Conservation (phyloP, 2,888 invertebrate genomes). For the Amiota communis region DNA sequence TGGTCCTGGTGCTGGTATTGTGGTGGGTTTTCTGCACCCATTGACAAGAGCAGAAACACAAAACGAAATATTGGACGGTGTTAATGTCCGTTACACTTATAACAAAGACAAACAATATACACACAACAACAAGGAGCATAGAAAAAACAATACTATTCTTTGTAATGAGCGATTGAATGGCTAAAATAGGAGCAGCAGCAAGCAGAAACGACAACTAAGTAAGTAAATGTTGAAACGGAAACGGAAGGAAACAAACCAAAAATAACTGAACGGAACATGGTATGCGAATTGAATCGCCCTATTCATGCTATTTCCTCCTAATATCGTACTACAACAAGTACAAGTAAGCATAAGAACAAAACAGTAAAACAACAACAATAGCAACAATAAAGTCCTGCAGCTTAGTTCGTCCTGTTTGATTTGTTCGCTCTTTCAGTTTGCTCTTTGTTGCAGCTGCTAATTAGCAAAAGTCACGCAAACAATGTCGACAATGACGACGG, state of each 20-base stretch:
- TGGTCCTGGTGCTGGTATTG: too few relatives aligned
- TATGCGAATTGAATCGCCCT: conserved; percentile 19
- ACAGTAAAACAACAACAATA: not conserved
- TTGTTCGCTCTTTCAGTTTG: not conserved
- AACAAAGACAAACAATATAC: not conserved
- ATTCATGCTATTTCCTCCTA: conserved; percentile 18
- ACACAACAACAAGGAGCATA: not conserved
- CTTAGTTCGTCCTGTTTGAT: too few relatives aligned
- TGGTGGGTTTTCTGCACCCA: not conserved
- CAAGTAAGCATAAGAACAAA: not conserved
- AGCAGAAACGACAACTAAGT: not conserved
- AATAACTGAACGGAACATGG: conserved; percentile 20
- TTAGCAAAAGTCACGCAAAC: conserved; percentile 29
- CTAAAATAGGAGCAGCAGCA: not conserved
- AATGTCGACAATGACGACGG: conserved; percentile 10
- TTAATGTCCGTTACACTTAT: conserved; percentile 23
- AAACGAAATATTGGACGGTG: not conserved
- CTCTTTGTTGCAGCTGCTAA: conserved; percentile 28
- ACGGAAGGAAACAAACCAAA: conserved; percentile 28
- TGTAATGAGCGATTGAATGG: conserved; percentile 21
- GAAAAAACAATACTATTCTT: not conserved
- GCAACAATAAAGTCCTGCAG: too few relatives aligned
- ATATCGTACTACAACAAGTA: not conserved
- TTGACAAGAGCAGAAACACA: not conserved
- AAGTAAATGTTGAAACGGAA: conserved; percentile 4